A percentile compares a stretch with the other conserved stretches of the same genome.
These are phyloP conservation scores for Lypha dubia DNA, from an alignment of 2,888 invertebrate species.

Conservation along the genomic window DNA sequence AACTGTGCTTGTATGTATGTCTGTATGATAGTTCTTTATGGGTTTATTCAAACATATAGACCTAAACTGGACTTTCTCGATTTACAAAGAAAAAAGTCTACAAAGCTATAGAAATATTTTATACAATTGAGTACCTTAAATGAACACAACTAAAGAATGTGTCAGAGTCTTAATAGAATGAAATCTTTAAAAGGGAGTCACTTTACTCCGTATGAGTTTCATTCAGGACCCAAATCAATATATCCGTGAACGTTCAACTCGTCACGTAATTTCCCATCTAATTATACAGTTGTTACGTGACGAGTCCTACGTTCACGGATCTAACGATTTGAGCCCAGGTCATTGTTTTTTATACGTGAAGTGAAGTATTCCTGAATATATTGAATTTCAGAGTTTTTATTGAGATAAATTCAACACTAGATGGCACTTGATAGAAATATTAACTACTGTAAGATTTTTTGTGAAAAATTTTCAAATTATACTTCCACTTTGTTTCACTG, in stretches of 20 bases:
- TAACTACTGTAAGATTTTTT: too few relatives aligned
- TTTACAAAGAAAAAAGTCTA: conserved; percentile 9
- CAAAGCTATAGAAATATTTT: neutral
- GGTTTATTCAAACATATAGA: too few relatives aligned
- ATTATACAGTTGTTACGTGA: too few relatives aligned
- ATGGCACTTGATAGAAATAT: neutral
- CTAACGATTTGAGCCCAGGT: too few relatives aligned
- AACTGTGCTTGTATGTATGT: neutral
- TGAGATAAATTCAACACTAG: neutral
- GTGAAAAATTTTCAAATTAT: neutral
- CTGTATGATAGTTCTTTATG: neutral
- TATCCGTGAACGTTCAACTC: too few relatives aligned
- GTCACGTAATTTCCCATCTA: too few relatives aligned
- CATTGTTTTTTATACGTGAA: neutral
- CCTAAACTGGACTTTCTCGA: conserved; percentile 63
- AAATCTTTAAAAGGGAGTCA: neutral
- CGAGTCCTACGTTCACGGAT: too few relatives aligned
- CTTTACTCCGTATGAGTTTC: too few relatives aligned
- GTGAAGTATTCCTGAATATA: neutral
- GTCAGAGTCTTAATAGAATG: neutral
- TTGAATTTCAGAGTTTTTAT: neutral
- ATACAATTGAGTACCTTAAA: neutral
- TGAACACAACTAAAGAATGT: neutral
- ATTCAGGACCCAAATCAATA: too few relatives aligned
- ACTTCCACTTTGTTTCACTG: neutral